Evolutionary conservation across 2,797 vertebrate species (phyloP).

Genomic region (Limnodromus scolopaceus): DNA sequence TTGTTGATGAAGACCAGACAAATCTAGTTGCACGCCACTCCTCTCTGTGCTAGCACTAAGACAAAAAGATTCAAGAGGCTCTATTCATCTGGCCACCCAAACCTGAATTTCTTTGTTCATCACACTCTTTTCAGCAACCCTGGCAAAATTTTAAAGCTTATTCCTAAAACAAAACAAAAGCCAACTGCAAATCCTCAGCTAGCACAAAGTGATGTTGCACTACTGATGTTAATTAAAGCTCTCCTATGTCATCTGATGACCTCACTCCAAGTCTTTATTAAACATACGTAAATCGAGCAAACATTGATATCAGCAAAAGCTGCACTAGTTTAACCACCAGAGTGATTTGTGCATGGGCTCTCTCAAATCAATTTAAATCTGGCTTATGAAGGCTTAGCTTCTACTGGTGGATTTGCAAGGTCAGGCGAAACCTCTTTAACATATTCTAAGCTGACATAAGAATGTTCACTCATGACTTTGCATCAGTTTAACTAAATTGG

Average conservation of each 20-base stretch:
- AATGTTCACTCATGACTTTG: background rate
- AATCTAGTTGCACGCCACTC: background rate
- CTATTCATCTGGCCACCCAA: background rate
- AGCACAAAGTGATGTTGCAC: background rate
- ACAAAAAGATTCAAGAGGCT: background rate
- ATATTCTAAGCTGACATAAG: background rate
- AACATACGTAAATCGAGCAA: background rate
- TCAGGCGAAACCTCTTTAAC: background rate
- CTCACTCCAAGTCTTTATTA: background rate
- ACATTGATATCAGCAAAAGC: background rate
- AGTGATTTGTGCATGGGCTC: background rate
- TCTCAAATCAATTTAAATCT: background rate
- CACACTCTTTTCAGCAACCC: background rate
- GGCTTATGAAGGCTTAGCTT: constrained; percentile 4
- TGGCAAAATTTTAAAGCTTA: background rate
- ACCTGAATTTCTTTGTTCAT: background rate
- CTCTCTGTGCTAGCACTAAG: background rate
- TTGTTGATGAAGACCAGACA: background rate
- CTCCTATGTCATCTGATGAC: background rate
- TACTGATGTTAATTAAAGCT: background rate
- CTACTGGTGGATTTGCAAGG: background rate
- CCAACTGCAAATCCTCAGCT: background rate
- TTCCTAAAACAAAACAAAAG: background rate
- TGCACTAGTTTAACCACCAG: background rate
- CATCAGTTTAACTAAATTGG: background rate